Conservation (phyloP, 1,140 invertebrate species). For the Rhagoletis pomonella region DNA sequence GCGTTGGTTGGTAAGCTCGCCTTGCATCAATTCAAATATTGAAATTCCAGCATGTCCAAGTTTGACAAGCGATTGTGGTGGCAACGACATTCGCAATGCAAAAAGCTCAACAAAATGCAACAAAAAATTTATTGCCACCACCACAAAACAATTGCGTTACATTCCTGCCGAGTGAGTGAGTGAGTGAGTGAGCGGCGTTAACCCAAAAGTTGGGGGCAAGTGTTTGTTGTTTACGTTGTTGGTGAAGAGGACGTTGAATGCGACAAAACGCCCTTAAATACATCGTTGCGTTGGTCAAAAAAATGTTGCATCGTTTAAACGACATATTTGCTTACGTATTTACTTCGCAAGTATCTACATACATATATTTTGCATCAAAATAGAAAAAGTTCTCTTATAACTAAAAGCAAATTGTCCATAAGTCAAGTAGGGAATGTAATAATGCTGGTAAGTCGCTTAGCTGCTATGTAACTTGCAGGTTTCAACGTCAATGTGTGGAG, state of each 20-base stretch:
- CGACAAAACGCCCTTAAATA: background rate
- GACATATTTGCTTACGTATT: no score
- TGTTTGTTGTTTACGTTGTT: background rate
- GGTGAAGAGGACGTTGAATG: background rate
- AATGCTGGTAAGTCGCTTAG: no score
- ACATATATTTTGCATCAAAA: no score
- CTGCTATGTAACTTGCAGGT: no score
- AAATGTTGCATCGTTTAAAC: background rate
- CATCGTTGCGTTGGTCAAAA: background rate
- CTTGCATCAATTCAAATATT: conserved; percentile 37
- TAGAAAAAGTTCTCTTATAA: no score
- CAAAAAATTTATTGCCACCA: background rate
- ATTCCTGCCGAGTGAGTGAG: background rate
- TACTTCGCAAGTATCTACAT: no score
- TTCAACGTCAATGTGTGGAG: no score
- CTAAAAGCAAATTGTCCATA: no score
- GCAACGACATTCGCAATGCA: background rate
- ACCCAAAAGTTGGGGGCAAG: background rate
- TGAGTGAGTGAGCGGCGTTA: no score
- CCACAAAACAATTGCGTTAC: background rate
- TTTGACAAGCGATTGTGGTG: conserved; percentile 35
- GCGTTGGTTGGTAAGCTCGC: background rate
- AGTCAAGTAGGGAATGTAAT: no score
- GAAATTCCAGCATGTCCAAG: conserved; percentile 38
- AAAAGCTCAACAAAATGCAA: background rate